Evolutionary conservation across 2,113 vertebrate species (phyloP), one percentile per base, ranked within the genome.

Genomic region (Gorsachius goisagi): DNA sequence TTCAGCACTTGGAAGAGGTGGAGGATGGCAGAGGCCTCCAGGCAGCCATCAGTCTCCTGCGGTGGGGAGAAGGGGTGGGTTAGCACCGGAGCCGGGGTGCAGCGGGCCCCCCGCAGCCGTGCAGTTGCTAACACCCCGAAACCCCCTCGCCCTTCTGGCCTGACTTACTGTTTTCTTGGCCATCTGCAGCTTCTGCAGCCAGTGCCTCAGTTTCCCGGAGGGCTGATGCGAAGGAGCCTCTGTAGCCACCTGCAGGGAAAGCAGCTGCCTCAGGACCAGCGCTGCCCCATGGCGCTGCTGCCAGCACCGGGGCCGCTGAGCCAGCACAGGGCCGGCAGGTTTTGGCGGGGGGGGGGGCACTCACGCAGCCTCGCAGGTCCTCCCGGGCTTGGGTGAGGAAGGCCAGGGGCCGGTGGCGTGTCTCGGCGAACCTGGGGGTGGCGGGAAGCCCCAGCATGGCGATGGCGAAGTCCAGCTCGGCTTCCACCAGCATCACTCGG

Each of bases 261-360:
- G 45, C 0, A 0, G 45, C 39, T 0, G 20, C 0, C 8, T 95
- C 2, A 95, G 88, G 26, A 50, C 17, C 2, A 1, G 68, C 0
- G 1, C 45, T 26, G 59, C 12, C 32, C n/a, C 2, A 1, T 0
- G 0, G 59, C 0, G 2, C 60, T 44, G 77, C 22, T 1, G 0
- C 32, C 28, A 8, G 37, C 33, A 8, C 16, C 0, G 0, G 33
- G 11, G 19, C 17, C 2, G 3, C 24, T 0, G 8, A 35, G 63
- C 63, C 1, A 8, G 72, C 47, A 8, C 0, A 1, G 30, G 13
- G 11, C 12, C 1, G 47, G 32, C 56, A 2, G 5, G 6, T 4
- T 13, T 11, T 6, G 4, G 15, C 39, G 39, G 39, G 39, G 41
- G 11, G 7, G 20, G 55, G 27, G 12, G 16, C 24, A 95, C 95